Evolutionary conservation across 2,797 vertebrate genomes (phyloP), one percentile per base, ranked within the genome.

Genomic region (Sphenopsis melanotis): DNA sequence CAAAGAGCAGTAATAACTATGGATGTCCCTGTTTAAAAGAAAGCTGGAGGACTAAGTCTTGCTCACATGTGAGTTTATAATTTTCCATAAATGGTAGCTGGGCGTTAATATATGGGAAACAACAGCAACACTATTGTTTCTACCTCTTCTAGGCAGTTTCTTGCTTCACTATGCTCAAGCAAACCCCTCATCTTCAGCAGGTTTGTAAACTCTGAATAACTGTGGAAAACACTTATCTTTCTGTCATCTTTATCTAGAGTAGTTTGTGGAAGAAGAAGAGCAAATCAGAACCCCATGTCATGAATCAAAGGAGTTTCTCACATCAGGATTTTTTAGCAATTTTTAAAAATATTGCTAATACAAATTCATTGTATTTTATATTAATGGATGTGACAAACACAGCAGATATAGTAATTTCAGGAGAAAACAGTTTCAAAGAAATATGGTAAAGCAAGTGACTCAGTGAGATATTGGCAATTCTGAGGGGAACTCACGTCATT

Each of bases 381-480:
- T 95, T 94, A 96, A 94, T 93, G 74, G 85, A 90, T 94, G 75
- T 94, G 94, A 93, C 95, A 97, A 91, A 88, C 80, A 86, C 32
- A 56, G 83, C 60, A 91, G 89, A 91, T 81, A 85, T 3, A 94
- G 83, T 74, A 84, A 97, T 95, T 94, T 90, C 60, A 50, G 70
- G 77, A 94, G 83, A 96, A 95, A 96, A 94, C 89, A 61, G 15
- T 90, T 96, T 96, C 64, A 74, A 93, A 94, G 95, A 97, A 95
- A 93, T 96, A 95, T 95, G 85, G 39, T 53, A 75, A 96, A 96
- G 77, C 74, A 94, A 96, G 70, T 87, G 95, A 95, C 91, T 94
- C 74, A 15, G 75, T 93, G 89, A 95, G 93, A 84, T 94, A 95
- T 94, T 87, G 94, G 77, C 70, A 91, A 93, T 94, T 90, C 95